Evolutionary conservation across 2,888 invertebrate species (phyloP).

Genomic region (Lepeophtheirus nordmannii): DNA sequence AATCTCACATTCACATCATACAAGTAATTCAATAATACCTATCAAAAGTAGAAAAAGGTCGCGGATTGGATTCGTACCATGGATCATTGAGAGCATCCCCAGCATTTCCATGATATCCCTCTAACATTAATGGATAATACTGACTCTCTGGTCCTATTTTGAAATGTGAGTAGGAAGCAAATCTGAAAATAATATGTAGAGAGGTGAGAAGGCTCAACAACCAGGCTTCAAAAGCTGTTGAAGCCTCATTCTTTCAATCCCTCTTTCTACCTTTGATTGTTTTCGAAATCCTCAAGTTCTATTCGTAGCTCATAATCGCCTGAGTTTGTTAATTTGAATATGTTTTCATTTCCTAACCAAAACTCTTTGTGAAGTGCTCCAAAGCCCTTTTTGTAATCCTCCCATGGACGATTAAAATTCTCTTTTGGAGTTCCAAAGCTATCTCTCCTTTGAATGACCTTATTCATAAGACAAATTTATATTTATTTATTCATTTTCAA

Average conservation of each 20-base stretch:
- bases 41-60: slow-evolving; percentile 82
- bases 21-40: too few relatives aligned
- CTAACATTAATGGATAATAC: slow-evolving; percentile 78
- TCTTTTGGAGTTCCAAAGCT: slow-evolving; percentile 72
- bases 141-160: slow-evolving; percentile 80
- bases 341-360: slow-evolving; percentile 84
- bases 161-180: slow-evolving; percentile 77
- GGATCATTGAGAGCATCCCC: slow-evolving; percentile 82
- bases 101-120: slow-evolving; percentile 76
- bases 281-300: slow-evolving; percentile 80
- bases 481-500: not conserved
- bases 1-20: not conserved
- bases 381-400: slow-evolving; percentile 80
- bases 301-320: slow-evolving; percentile 73
- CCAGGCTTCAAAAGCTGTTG: too few relatives aligned
- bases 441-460: slow-evolving; percentile 73
- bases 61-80: slow-evolving; percentile 84
- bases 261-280: slow-evolving; percentile 57
- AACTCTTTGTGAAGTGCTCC: slow-evolving; percentile 77
- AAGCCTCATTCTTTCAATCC: too few relatives aligned
- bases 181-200: slow-evolving; percentile 40
- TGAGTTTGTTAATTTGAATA: slow-evolving; percentile 79
- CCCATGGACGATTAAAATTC: slow-evolving; percentile 81
- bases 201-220: not conserved
- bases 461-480: slow-evolving; percentile 17